A percentile compares a stretch with the other conserved stretches of the same genome.
Evolutionary conservation across 2,797 vertebrate species (phyloP).

Genomic region (Synaphobranchus kaupii): DNA sequence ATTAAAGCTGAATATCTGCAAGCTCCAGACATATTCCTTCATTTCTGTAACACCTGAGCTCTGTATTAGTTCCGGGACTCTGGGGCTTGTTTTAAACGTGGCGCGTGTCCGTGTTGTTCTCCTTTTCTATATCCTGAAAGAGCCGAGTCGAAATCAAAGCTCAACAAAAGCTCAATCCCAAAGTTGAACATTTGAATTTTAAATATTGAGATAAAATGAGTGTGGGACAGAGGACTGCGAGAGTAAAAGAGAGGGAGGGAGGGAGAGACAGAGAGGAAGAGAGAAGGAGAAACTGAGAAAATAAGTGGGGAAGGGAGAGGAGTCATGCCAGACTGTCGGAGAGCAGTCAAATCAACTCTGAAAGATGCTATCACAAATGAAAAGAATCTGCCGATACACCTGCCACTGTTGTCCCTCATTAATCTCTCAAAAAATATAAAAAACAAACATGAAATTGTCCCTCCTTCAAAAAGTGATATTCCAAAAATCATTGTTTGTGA

Average conservation of each 20-base stretch:
- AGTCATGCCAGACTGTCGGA: slow-evolving; percentile 40
- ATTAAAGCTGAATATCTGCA: no score
- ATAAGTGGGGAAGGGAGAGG: neutral
- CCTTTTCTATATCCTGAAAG: no score
- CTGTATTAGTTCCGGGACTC: no score
- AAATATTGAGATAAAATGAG: no score
- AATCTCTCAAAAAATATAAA: neutral
- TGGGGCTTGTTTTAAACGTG: no score
- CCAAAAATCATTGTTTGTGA: neutral
- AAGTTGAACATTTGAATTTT: no score
- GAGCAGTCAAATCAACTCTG: slow-evolving; percentile 44
- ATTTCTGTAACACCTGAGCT: no score
- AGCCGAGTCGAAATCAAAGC: no score
- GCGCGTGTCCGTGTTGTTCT: no score
- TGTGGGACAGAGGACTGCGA: slow-evolving; percentile 19
- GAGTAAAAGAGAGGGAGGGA: slow-evolving; percentile 20
- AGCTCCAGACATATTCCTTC: no score
- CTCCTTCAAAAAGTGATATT: neutral
- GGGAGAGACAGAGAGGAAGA: slow-evolving; percentile 1
- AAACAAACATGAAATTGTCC: neutral
- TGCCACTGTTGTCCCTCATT: slow-evolving; percentile 38
- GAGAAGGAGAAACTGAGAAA: neutral
- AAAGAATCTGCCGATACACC: slow-evolving; percentile 48
- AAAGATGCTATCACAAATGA: slow-evolving; percentile 50
- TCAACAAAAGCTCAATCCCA: no score